These are phyloP conservation scores for Podarcis lilfordi DNA, from an alignment of 2,797 vertebrate genomes.

Conservation along the genomic window DNA sequence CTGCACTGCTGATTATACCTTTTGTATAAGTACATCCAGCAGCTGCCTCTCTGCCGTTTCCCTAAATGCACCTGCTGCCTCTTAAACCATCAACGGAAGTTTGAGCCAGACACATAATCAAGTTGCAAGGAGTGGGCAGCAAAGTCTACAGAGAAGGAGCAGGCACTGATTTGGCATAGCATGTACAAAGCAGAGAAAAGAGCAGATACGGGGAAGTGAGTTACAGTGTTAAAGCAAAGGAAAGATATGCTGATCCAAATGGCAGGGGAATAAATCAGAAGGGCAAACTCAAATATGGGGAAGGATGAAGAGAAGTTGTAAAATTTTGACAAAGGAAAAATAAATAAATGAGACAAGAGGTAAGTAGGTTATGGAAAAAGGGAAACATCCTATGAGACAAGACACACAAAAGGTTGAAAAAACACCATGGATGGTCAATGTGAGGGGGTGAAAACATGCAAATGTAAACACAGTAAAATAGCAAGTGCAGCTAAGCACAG, in stretches of 20 bases:
- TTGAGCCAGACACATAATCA: background rate
- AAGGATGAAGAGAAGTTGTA: constrained; percentile 23
- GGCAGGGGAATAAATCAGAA: constrained; percentile 25
- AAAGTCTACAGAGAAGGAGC: background rate
- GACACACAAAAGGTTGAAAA: constrained; percentile 51
- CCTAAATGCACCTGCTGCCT: constrained; percentile 33
- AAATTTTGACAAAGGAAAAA: constrained; percentile 1
- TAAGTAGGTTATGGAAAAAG: constrained; percentile 49
- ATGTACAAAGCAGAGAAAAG: background rate
- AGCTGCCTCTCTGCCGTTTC: constrained; percentile 27
- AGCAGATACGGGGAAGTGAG: constrained; percentile 4
- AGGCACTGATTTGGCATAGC: background rate
- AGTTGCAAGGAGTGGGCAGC: background rate
- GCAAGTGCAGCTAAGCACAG: background rate
- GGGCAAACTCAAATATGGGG: background rate
- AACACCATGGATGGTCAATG: constrained; percentile 47
- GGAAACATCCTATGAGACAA: constrained; percentile 41
- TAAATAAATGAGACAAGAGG: constrained; percentile 10
- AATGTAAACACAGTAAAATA: background rate
- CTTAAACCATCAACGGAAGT: constrained; percentile 9
- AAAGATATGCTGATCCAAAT: constrained; percentile 25
- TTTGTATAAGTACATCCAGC: background rate
- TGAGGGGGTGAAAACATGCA: constrained; percentile 28
- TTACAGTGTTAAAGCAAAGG: constrained; percentile 22
- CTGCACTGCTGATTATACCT: constrained; percentile 1